Evolutionary conservation across 1,140 invertebrate genomes (phyloP), one percentile per base, ranked within the genome.

Genomic region (Philotrypesis tridentata): DNA sequence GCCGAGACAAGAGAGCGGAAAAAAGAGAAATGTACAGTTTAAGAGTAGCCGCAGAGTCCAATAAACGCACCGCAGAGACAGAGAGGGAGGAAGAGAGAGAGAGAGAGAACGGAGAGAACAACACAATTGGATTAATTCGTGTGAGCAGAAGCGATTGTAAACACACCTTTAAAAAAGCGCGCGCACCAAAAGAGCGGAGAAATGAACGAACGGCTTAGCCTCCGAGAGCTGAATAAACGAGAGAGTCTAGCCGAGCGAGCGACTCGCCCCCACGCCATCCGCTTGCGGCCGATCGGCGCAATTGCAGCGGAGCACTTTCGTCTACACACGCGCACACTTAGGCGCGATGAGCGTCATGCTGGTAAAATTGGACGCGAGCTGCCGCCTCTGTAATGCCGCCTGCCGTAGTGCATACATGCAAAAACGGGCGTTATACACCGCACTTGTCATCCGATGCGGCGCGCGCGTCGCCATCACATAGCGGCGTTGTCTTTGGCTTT

Each of bases 181-280:
- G 27, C 61, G n/a, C 55, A 63, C 9, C 27, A 31, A 14, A 31
- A 17, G 31, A 14, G 61, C 11, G 74, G 8, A 31, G 67, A 27
- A n/a, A 8, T 68, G 67, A 31, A 68, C 67, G 48, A 55, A 55
- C 48, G 8, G 23, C 33, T 68, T 68, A 68, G 67, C 67, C 25
- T 43, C 70, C 25, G 37, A 27, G 25, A 43, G 70, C 70, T 72
- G 72, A 83, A 61, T 73, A 63, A 83, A 83, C 71, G 75, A 70
- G 81, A 33, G 60, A 71, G 74, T 71, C 14, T 76, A 43, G 48
- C 48, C n/a, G 7, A 43, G 33, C 71, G 17, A 68, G 60, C 60
- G 60, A 67, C 33, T 55, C 80, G 79, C 75, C 85, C n/a, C 85
- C 85, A 86, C 85, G 83, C 85, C 82, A 84, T 85, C 83, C 85